A percentile compares a stretch with the other conserved stretches of the same genome.
These are phyloP conservation scores for Illadopsis cleaveri DNA, from an alignment of 2,113 vertebrate species.

Conservation along the genomic window DNA sequence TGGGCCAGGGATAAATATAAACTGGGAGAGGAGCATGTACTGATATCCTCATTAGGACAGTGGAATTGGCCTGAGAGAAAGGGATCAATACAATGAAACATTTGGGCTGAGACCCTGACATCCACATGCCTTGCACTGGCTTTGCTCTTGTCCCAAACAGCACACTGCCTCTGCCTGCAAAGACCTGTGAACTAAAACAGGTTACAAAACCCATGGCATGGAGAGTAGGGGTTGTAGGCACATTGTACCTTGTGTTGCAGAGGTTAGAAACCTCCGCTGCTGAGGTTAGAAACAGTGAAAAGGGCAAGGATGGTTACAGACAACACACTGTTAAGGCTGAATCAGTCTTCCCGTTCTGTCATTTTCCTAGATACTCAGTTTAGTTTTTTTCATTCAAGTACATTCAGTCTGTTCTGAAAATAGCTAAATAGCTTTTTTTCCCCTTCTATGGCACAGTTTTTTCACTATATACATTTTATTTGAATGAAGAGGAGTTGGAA, in stretches of 20 bases:
- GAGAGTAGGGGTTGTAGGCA: neutral
- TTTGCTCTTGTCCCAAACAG: neutral
- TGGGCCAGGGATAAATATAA: neutral
- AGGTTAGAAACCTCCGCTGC: neutral
- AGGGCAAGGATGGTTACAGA: neutral
- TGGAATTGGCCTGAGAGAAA: neutral
- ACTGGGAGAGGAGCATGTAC: neutral
- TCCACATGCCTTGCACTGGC: neutral
- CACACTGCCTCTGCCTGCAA: neutral
- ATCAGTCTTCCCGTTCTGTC: neutral
- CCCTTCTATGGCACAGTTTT: neutral
- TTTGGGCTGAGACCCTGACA: neutral
- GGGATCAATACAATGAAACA: neutral
- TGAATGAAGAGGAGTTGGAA: constrained; percentile 1
- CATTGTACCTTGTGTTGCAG: neutral
- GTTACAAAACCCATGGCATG: rapidly evolving
- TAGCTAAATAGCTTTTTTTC: neutral
- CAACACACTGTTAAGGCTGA: neutral
- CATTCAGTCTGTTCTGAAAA: neutral
- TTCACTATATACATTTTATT: neutral
- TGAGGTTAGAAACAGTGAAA: neutral
- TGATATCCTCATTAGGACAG: neutral
- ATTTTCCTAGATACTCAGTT: neutral
- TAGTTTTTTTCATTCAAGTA: neutral
- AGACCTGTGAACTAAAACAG: neutral